Evolutionary conservation across 2,888 invertebrate genomes (phyloP).

Genomic region (Drosophila percnosoma): DNA sequence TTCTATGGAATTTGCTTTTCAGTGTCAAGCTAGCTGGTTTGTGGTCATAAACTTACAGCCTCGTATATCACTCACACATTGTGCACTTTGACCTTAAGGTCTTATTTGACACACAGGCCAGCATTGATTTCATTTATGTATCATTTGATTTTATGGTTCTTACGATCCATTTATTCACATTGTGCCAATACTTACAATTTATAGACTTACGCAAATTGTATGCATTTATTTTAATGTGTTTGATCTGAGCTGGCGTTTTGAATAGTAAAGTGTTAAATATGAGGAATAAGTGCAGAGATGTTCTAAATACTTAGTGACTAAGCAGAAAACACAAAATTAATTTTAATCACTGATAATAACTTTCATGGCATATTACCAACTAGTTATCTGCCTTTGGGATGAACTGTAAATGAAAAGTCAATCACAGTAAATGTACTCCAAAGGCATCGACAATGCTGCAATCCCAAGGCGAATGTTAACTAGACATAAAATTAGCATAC

Average conservation of each 20-base stretch:
- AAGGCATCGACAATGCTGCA: slow-evolving; percentile 19
- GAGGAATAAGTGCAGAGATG: not conserved
- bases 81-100: slow-evolving; percentile 66
- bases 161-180: slow-evolving; percentile 73
- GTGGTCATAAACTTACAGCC: slow-evolving; percentile 42
- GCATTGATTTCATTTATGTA: slow-evolving; percentile 71
- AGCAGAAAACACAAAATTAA: not conserved
- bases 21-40: slow-evolving; percentile 64
- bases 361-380: slow-evolving; percentile 8
- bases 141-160: slow-evolving; percentile 77
- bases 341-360: slow-evolving; percentile 7
- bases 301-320: too few relatives aligned
- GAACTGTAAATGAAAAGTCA: slow-evolving; percentile 65
- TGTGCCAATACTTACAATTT: slow-evolving; percentile 36
- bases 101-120: slow-evolving; percentile 57
- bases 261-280: not conserved
- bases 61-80: slow-evolving; percentile 39
- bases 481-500: slow-evolving; percentile 78
- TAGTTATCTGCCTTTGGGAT: slow-evolving; percentile 38
- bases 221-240: slow-evolving; percentile 45
- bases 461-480: slow-evolving; percentile 43
- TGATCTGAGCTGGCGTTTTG: not conserved
- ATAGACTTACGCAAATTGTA: slow-evolving; percentile 29
- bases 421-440: slow-evolving; percentile 55
- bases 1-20: slow-evolving; percentile 76